These are phyloP conservation scores for Oxygymnocypris stewartii DNA, from an alignment of 2,113 vertebrate species.

Conservation along the genomic window DNA sequence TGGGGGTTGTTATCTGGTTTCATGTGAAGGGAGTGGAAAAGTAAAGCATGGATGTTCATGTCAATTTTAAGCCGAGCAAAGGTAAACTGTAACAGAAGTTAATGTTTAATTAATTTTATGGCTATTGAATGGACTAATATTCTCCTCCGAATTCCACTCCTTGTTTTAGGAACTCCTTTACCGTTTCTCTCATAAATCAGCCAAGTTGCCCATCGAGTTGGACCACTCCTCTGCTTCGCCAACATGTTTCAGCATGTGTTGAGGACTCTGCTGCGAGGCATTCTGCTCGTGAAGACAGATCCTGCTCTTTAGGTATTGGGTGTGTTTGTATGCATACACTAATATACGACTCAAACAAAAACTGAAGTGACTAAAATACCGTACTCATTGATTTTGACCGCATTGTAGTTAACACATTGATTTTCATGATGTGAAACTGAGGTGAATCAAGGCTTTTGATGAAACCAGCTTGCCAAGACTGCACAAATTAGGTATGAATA, in stretches of 20 bases:
- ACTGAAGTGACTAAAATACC: neutral
- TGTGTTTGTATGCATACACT: neutral
- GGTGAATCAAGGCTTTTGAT: neutral
- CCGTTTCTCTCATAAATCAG: neutral
- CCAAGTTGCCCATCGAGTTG: conserved; percentile 47
- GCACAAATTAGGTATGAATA: neutral
- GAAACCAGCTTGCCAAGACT: neutral
- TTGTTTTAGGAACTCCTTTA: neutral
- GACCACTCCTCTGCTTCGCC: conserved; percentile 11
- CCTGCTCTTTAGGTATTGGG: neutral
- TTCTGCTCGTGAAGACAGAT: neutral
- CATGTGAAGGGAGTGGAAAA: neutral
- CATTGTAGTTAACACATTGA: neutral
- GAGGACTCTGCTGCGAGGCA: neutral
- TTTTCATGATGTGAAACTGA: neutral
- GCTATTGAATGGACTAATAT: neutral
- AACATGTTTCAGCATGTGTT: conserved; percentile 60
- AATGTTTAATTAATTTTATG: neutral
- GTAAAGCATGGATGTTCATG: neutral
- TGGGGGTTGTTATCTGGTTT: neutral
- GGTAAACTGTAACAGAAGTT: neutral
- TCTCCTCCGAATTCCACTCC: neutral
- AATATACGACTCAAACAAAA: neutral
- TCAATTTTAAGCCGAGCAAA: neutral
- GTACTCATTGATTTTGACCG: no score